Base-by-base conservation (phyloP, 2,113 vertebrate species). In the Bostrychus sinensis region DNA sequence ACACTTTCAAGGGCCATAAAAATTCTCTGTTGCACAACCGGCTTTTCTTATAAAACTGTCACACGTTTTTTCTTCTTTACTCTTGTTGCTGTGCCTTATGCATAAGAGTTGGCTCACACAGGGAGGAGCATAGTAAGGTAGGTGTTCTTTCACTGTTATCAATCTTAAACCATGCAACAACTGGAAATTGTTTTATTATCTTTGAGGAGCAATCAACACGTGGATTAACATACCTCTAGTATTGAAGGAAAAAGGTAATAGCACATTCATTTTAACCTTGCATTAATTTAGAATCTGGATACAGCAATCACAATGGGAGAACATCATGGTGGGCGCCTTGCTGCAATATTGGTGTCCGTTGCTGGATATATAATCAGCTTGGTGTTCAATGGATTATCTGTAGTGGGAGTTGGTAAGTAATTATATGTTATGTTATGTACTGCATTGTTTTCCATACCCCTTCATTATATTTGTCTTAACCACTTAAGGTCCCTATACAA, bases 361-460 rank as follows among this genome's bases (percentile, higher is more conserved):
- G 23, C 83, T 0, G 8, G 62, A 22, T 92, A 45, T 62, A 62
- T 38, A 5, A 39, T 86, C 26, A 82, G 72, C 7, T 39, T 92
- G 67, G 70, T 76, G 13, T 75, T 93, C 63, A 92, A 91, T 3
- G 79, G 43, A 2, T 66, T 92, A 25, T 82, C 92, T 41, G 91
- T 86, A 0, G 60, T 77, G 34, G 89, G 90, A 59, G 0, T 56
- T 14, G 73, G 89, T 90, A 75, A 83, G 86, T 83, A 7, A 13
- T 30, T n/a, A 23, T 19, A 39, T 37, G 19, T 42, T 1, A 38
- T 16, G 48, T 39, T 38, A 80, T 23, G n/a, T 11, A 20, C 5
- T 60, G n/a, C n/a, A 1, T 20, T 20, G 20, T 60, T 59, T 42
- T 4, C 63, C 17, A 39, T 34, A 16, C 28, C 20, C 39, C 12